phyloP scores from a whole-genome alignment of 2,888 invertebrate genomes.

The Pyrrhosoma nymphula region DNA sequence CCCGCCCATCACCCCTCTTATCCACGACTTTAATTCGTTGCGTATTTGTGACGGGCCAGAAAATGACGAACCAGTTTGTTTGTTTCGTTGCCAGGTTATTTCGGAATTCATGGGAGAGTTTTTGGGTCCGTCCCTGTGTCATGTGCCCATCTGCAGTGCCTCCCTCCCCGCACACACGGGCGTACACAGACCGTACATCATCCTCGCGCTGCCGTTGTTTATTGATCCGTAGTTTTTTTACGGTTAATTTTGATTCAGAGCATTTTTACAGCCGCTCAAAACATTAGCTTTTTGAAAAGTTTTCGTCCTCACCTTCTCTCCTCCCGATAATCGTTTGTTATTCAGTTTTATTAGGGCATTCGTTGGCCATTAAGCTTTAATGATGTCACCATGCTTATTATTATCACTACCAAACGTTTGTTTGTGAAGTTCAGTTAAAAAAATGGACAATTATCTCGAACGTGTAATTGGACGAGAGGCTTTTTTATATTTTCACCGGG shows the following conservation, averaged over 20 bases:
- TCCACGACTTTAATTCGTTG: not conserved
- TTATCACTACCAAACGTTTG: not conserved
- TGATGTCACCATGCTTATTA: not conserved
- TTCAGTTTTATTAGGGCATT: not conserved
- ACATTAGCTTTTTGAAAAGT: not conserved
- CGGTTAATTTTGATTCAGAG: not conserved
- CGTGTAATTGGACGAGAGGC: not conserved
- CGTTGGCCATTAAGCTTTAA: not conserved
- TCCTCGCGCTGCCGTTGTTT: not conserved
- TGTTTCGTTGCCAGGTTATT: constrained; percentile 27
- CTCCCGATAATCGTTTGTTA: not conserved
- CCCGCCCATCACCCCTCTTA: not conserved
- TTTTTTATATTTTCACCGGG: not conserved
- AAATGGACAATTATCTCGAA: not conserved
- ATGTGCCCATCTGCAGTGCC: not conserved
- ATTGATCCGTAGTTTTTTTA: not conserved
- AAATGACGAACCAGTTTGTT: constrained; percentile 14
- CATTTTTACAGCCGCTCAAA: not conserved
- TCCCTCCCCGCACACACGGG: not conserved
- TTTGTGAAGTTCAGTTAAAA: not conserved
- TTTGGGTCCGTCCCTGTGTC: not conserved
- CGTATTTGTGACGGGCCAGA: constrained; percentile 13
- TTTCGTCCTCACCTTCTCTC: not conserved
- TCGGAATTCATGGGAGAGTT: not conserved
- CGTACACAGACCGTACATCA: not conserved